Evolutionary conservation across 1,140 invertebrate species (phyloP), one percentile per base, ranked within the genome.

Genomic region (Polypedilum pembai): DNA sequence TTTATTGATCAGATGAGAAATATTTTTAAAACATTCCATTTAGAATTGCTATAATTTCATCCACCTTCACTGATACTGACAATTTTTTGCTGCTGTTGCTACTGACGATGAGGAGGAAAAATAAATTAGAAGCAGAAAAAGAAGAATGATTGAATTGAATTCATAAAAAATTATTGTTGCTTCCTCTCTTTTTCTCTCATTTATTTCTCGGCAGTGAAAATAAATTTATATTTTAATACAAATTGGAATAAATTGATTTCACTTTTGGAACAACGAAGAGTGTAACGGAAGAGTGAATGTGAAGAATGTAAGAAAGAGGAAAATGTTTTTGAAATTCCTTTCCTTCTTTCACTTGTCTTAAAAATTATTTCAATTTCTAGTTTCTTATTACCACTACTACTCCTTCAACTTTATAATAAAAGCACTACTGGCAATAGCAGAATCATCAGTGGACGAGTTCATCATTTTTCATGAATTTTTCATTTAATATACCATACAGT

Each of bases 231-330:
- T 56, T 56, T 56, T 56, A 56, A 56, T 56, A 56, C 15, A 56
- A 56, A 56, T 56, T 56, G 45, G 45, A 56, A 56, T 56, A 56
- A 56, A 56, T 56, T 56, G 45, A 56, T 56, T 56, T 56, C 45
- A 56, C 3, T 33, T 56, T n/a, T 8, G 45, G n/a, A 56, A n/a
- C n/a, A n/a, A n/a, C n/a, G 45, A 33, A 33, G 45, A 56, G n/a
- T 5, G 45, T 56, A n/a, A n/a, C 8, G 12, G 45, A 56, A 56
- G 45, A 56, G n/a, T 56, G 15, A n/a, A 56, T 56, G 4, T 56
- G 4, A 56, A n/a, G 24, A 33, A 33, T 33, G 24, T 33, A n/a
- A 56, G 45, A 56, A 12, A 56, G 12, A 15, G 1, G 3, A 56
- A 56, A n/a, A 15, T 56, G 12, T n/a, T 56, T 15, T 12, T 56